Evolutionary conservation across 1,140 invertebrate genomes (phyloP).

Genomic region (Lethrus apterus): DNA sequence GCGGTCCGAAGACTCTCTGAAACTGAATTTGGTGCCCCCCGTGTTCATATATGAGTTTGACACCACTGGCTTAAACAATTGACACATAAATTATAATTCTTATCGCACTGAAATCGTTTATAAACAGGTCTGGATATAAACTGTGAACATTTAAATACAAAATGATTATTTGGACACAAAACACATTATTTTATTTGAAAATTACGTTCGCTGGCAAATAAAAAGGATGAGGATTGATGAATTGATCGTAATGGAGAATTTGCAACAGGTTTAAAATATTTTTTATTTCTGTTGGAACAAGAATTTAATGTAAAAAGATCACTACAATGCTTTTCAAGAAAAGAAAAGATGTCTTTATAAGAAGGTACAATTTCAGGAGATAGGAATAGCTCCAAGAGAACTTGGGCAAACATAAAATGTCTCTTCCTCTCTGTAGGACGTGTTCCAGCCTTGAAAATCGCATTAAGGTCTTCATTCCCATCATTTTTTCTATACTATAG

Average conservation of each 20-base stretch:
- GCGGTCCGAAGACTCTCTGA: too few species aligned
- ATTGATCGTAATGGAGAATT: neutral
- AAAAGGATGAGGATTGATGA: neutral
- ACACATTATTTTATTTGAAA: neutral
- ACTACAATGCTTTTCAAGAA: neutral
- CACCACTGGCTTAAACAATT: neutral
- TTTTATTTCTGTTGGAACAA: too few species aligned
- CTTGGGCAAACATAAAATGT: too few species aligned
- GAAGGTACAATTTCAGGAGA: neutral
- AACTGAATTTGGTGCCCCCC: too few species aligned
- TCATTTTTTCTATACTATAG: too few species aligned
- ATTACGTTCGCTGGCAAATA: neutral
- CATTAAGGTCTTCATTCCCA: too few species aligned
- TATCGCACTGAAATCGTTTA: neutral
- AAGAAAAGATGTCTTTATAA: neutral
- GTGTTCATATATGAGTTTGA: too few species aligned
- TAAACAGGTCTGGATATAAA: neutral
- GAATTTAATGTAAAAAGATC: too few species aligned
- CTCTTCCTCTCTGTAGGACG: too few species aligned
- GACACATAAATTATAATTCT: neutral
- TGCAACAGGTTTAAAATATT: neutral
- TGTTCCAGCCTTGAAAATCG: too few species aligned
- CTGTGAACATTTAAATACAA: neutral
- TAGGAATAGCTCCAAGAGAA: too few species aligned
- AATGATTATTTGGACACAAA: neutral